These are phyloP conservation scores for Tetheella fluctuosa DNA, from an alignment of 2,888 invertebrate species.

Conservation along the genomic window DNA sequence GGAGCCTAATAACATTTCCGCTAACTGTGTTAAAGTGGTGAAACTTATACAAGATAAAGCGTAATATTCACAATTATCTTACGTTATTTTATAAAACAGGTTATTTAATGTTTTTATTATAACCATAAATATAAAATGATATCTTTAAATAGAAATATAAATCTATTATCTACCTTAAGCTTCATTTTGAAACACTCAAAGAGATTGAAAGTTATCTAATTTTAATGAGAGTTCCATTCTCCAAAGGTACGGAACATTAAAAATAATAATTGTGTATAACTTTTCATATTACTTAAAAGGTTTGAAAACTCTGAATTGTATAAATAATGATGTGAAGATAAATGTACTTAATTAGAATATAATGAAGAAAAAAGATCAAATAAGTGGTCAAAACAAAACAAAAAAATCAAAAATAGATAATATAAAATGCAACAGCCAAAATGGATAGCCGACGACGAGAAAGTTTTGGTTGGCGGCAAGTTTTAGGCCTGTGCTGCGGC, in stretches of 20 bases:
- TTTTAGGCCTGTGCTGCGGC: slow-evolving; percentile 62
- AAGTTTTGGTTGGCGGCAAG: slow-evolving; percentile 52
- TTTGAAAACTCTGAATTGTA: not conserved
- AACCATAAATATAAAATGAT: no score
- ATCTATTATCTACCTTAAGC: not conserved
- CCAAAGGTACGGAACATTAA: not conserved
- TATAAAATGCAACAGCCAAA: slow-evolving; percentile 42
- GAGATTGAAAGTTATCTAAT: not conserved
- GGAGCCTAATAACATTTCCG: not conserved
- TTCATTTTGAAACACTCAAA: not conserved
- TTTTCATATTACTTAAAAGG: not conserved
- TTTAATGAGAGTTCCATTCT: not conserved
- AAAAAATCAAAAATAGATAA: not conserved
- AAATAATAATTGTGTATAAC: not conserved
- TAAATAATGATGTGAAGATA: not conserved
- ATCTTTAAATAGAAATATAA: no score
- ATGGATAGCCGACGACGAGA: slow-evolving; percentile 43
- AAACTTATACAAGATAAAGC: not conserved
- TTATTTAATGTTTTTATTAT: no score
- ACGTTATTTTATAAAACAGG: no score
- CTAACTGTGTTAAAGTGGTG: not conserved
- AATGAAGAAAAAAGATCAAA: no score
- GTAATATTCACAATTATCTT: slow-evolving; percentile 1
- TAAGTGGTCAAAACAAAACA: not conserved
- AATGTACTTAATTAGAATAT: no score